Base-by-base conservation (phyloP, 2,113 vertebrate species). In the Mastomys natalensis region DNA sequence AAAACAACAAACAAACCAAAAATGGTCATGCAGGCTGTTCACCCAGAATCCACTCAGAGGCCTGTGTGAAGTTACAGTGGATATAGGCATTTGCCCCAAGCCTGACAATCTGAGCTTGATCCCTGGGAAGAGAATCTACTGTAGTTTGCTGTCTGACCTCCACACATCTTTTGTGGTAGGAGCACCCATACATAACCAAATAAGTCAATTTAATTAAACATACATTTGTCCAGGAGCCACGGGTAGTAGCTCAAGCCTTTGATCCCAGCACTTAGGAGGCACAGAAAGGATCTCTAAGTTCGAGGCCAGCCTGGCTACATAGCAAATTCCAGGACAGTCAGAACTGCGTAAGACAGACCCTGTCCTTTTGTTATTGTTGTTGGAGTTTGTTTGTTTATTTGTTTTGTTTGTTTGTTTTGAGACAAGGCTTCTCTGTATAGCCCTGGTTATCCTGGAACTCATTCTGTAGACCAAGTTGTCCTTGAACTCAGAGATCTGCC, bases 11-110 rank as follows among this genome's bases (percentile, higher is more conserved):
- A 7, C 7, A 51, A 51, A 51, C 48, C 15, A 45, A 24, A n/a
- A 24, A 31, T 9, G 10, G n/a, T 7, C 51, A 11, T 8, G 7
- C 1, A 10, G 62, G 9, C 66, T 29, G 3, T 0, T 7, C 43
- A 37, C n/a, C 12, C 24, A 5, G 12, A 6, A 4, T 7, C 7
- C 13, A 29, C 11, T 40, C 9, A 4, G 66, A 48, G 6, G 31
- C 62, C 31, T 22, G 60, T 66, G 62, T 11, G 43, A 68, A 13
- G 3, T 34, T 68, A 37, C 29, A 7, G 43, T 43, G 31, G 29
- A 31, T 51, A 37, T 6, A 66, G 60, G 29, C 11, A 4, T 34
- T 51, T 37, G 16, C 9, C 31, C 31, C 62, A 22, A 86, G 16
- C 29, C 82, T 66, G 60, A 34, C 60, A 48, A 12, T 10, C 16